Conservation (phyloP, 2,888 invertebrate species). For the Spodoptera exigua region DNA sequence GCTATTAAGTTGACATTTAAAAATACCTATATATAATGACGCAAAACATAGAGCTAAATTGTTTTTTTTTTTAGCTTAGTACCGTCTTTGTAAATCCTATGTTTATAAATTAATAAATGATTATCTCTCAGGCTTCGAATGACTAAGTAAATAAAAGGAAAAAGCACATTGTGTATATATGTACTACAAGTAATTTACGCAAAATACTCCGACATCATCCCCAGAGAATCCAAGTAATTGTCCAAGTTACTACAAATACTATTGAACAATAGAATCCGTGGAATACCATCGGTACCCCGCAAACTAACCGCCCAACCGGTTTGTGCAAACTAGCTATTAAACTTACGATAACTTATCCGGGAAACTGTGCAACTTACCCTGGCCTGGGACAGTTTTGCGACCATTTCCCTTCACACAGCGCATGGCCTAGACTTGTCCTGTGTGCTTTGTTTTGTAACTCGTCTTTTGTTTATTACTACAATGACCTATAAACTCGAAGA, state of each 20-base stretch:
- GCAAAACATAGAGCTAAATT: too few species aligned
- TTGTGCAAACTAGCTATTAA: constrained; percentile 52
- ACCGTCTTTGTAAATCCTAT: too few species aligned
- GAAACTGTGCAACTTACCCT: neutral
- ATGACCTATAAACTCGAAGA: too few species aligned
- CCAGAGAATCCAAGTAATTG: constrained; percentile 29
- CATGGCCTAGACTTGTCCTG: neutral
- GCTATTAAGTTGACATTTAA: too few species aligned
- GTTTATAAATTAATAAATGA: too few species aligned
- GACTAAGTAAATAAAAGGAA: too few species aligned
- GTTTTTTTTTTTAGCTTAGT: too few species aligned
- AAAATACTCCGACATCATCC: neutral
- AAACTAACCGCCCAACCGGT: constrained; percentile 47
- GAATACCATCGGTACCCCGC: constrained; percentile 24
- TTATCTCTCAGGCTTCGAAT: too few species aligned
- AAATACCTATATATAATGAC: too few species aligned
- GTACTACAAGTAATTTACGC: too few species aligned
- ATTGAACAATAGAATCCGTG: constrained; percentile 26
- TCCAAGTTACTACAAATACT: constrained; percentile 36
- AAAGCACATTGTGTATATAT: too few species aligned
- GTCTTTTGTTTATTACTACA: neutral
- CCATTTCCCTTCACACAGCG: constrained; percentile 19
- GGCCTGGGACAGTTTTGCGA: constrained; percentile 15
- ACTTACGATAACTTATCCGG: constrained; percentile 22
- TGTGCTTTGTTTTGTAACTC: neutral